Evolutionary conservation across 2,888 invertebrate genomes (phyloP).

Genomic region (Dolichomitus sp.): DNA sequence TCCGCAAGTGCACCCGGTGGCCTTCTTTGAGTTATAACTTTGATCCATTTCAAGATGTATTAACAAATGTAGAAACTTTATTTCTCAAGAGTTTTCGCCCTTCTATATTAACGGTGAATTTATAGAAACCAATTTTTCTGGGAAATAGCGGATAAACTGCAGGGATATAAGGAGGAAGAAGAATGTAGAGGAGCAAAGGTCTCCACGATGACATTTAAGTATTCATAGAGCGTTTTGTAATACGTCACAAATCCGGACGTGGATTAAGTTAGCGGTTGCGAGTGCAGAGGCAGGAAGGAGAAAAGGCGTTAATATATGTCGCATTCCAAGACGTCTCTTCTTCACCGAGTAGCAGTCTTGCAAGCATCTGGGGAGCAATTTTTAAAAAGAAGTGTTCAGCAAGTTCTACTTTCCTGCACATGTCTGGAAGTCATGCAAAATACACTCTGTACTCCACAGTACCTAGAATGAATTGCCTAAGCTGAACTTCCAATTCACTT

Average conservation of each 20-base stretch:
- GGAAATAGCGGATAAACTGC: constrained; percentile 53
- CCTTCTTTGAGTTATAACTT: constrained; percentile 51
- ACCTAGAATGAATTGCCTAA: constrained; percentile 6
- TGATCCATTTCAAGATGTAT: constrained; percentile 43
- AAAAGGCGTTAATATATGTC: constrained; percentile 46
- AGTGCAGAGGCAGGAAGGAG: constrained; percentile 44
- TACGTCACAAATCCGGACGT: constrained; percentile 77
- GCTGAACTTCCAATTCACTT: constrained; percentile 51
- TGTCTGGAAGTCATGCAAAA: constrained; percentile 33
- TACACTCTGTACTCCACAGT: background rate
- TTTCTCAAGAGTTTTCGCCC: constrained; percentile 10
- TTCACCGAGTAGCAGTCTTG: constrained; percentile 20
- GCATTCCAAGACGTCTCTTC: constrained; percentile 25
- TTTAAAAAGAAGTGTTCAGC: constrained; percentile 54
- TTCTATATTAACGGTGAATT: constrained; percentile 63
- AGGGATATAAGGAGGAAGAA: constrained; percentile 40
- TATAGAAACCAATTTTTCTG: constrained; percentile 67
- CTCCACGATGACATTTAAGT: constrained; percentile 64
- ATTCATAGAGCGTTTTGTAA: constrained; percentile 77
- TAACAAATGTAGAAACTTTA: constrained; percentile 36
- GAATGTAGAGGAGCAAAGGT: constrained; percentile 8
- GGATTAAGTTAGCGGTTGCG: constrained; percentile 69
- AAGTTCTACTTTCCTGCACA: constrained; percentile 7
- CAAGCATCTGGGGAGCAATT: constrained; percentile 28
- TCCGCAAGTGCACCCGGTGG: constrained; percentile 34